A percentile compares a stretch with the other conserved stretches of the same genome.
phyloP scores from a whole-genome alignment of 2,113 vertebrate genomes.

The Ammodytes dubius region DNA sequence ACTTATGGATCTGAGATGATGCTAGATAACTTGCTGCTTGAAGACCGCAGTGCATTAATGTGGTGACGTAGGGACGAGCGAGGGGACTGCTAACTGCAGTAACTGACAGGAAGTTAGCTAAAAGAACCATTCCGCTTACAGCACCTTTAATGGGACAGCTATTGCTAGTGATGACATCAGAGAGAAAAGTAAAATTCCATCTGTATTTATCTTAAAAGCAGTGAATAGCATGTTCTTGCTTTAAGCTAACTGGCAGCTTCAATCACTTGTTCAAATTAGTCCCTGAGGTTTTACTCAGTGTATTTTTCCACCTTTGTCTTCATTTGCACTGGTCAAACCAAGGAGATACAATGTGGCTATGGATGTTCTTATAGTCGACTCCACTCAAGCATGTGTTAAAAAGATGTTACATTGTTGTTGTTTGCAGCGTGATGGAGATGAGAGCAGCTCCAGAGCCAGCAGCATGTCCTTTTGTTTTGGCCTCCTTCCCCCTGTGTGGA shows the following conservation, averaged over 20 bases:
- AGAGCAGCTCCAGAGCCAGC: slow-evolving; percentile 34
- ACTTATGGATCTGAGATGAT: too few relatives aligned
- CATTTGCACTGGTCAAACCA: background rate
- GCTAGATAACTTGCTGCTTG: too few relatives aligned
- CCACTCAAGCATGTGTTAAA: background rate
- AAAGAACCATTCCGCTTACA: too few relatives aligned
- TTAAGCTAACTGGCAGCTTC: background rate
- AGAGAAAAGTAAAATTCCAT: background rate
- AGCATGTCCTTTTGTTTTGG: slow-evolving; percentile 60
- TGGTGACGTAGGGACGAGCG: too few relatives aligned
- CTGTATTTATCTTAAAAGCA: background rate
- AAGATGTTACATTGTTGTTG: background rate
- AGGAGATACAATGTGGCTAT: too few relatives aligned
- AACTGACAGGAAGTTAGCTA: too few relatives aligned
- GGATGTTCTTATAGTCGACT: too few relatives aligned
- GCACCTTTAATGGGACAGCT: too few relatives aligned
- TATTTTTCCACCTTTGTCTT: background rate
- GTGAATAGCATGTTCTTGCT: background rate
- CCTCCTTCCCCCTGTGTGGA: slow-evolving; percentile 42
- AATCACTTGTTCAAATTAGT: background rate
- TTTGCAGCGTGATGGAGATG: slow-evolving; percentile 14
- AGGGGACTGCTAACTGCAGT: too few relatives aligned
- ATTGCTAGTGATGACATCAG: too few relatives aligned
- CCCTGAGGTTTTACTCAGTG: background rate
- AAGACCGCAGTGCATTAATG: too few relatives aligned